Base-by-base conservation (phyloP, 1,140 invertebrate species). In the Gryllus bimaculatus region DNA sequence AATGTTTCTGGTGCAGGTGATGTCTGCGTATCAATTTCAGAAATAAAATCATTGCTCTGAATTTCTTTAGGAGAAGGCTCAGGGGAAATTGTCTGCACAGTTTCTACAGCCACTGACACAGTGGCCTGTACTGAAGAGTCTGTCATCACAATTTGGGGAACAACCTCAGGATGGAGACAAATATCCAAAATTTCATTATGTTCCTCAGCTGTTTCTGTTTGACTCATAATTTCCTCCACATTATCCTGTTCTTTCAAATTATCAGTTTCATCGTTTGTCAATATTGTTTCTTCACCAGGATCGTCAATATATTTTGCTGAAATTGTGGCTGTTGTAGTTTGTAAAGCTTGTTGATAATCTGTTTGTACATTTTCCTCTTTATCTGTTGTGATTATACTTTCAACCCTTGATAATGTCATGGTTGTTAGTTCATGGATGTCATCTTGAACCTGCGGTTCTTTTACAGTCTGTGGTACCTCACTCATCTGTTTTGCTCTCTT, bases 401-500 rank as follows among this genome's bases (percentile, higher is more conserved):
- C 26, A 39, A 39, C 1, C 26, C 26, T 39, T 39, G 26, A 5
- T 39, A 5, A 39, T 39, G 26, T 39, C 5, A 39, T 39, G 26
- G 26, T 39, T 39, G 26, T 39, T 39, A 39, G 26, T 39, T 39
- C 26, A 39, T 39, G 26, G 5, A 39, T 39, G 26, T 39, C 26
- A 39, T 39, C 26, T 39, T 39, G 26, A 39, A 39, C 47, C 78
- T n/a, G 20, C n/a, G 26, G 78, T 66, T 15, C 66, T 75, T 47
- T 80, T 82, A 21, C 78, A 77, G 77, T 82, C 79, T n/a, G 83
- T 82, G 21, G n/a, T 75, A n/a, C 74, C 39, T 8, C 8, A 8
- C 26, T 76, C 75, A 8, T 39, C 26, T 90, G 89, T 78, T 87
- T 88, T 48, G 85, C 87, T 81, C 89, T 90, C 82, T 89, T 90